Base-by-base conservation (phyloP, 2,797 vertebrate genomes). In the Pangasius mekongensis region DNA sequence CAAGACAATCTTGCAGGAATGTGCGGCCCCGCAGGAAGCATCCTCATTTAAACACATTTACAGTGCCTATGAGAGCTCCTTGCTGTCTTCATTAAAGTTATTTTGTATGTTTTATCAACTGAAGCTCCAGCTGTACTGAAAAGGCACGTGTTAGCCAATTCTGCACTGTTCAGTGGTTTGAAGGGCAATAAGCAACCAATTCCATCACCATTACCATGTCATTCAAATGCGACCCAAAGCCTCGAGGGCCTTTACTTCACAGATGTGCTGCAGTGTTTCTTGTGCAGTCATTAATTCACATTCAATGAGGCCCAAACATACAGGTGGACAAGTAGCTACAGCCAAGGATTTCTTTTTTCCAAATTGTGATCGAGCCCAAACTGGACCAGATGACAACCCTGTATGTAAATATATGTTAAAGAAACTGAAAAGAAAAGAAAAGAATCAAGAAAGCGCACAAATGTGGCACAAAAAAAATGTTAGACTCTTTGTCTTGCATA, bases 21-120 rank as follows among this genome's bases (percentile, higher is more conserved):
- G 58, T n/a, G 22, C 18, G 8, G 69, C 62, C 58, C 52, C 52
- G 83, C 33, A 76, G 64, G 89, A 87, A 87, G 39, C 82, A 6
- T 71, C 22, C 82, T 91, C 33, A 85, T 92, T 89, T 89, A 82
- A 85, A 90, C 74, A 20, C 66, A 78, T 39, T 85, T 91, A 86
- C 80, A 87, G 85, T 66, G 22, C 78, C 87, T 58, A 69, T 77
- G 11, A 54, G 71, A 76, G 77, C 33, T 64, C 69, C 86, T 87
- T 2, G 13, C 52, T 43, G 83, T 82, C 85, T 86, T 56, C 52
- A 66, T 73, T 60, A 9, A 49, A 83, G 52, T 81, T 49, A 85
- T 87, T 89, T 54, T 83, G 73, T 77, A 76, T 82, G 66, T 62
- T 47, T 64, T 20, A 78, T 60, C 56, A 87, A 86, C 54, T 67